Base-by-base conservation (phyloP, 2,888 invertebrate genomes). In the Tuta absoluta region DNA sequence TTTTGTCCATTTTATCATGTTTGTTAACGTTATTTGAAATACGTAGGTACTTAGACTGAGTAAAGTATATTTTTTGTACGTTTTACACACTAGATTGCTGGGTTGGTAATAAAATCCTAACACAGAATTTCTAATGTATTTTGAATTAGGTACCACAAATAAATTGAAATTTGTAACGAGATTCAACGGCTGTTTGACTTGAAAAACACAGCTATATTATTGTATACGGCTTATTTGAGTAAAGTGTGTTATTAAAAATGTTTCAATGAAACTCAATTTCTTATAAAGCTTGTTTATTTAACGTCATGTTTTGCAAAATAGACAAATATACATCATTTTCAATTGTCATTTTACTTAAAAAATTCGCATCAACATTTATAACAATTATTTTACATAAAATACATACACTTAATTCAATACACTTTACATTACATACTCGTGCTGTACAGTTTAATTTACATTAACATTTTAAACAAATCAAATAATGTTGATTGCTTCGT, bases 241-340 rank as follows among this genome's bases (percentile, higher is more conserved):
- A 11, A 41, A n/a, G 2, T 19, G 17, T 19, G 19, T 48, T 48
- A 11, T 11, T 23, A 51, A 23, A 24, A 8, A 1, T 28, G 11
- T n/a, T 3, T 2, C 41, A 41, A 41, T 38, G 65, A 74, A 71
- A 70, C 58, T 53, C 66, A 65, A 59, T 12, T 68, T 65, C 72
- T 77, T 91, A 91, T 86, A 91, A 91, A 91, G 91, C 91, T 87
- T 87, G 85, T 90, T 91, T 91, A 90, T 89, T 88, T 90, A 91
- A 90, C 89, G 84, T 89, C 89, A 89, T 89, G 86, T 90, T 89
- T 88, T 89, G 91, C 91, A 91, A 91, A 91, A 91, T 91, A 91
- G 91, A 91, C 89, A 91, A 89, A 91, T 90, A 87, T 90, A 89
- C 89, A 90, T 80, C 73, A 77, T 85, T 77, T 84, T 86, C 80